Base-by-base conservation (phyloP, 2,113 vertebrate species). In the Mustela nigripes region DNA sequence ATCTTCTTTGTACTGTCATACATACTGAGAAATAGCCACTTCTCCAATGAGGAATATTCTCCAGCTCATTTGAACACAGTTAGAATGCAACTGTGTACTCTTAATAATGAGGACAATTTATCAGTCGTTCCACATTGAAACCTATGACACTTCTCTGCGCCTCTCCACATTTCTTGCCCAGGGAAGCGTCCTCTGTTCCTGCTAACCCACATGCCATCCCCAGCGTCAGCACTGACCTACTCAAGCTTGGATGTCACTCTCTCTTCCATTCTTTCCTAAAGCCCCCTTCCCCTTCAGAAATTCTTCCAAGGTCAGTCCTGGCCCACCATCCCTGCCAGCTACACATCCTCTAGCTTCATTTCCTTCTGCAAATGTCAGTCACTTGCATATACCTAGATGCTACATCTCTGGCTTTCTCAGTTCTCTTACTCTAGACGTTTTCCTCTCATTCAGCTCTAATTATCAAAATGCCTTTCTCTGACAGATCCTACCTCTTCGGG, bases 161-260 rank as follows among this genome's bases (percentile, higher is more conserved):
- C 15, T 48, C 82, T 15, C 11, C 7, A 53, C 24, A 28, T 15
- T 26, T 67, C 50, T n/a, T 19, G 19, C 28, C 1, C 2, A 7
- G 82, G 24, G 42, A 21, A 21, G 7, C 2, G 26, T 45, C 22
- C 36, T 28, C 2, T 45, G 1, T 45, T 28, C 21, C 62, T 48
- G 74, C 31, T 58, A n/a, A n/a, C 28, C 5, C 7, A 28, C 5
- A 15, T 5, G 62, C 26, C 50, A 19, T 14, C 19, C 73, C 21
- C 0, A 1, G 6, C 0, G 0, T 88, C 4, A 2, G 16, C 60
- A 36, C 14, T 28, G 53, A 71, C 79, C 33, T 15, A 36, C 7
- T 39, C 62, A 58, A 45, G 36, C 48, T 3, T 28, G 10, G 2
- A 15, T 22, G 15, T 67, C 73, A 21, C 28, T 45, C 39, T 42